Conservation (phyloP, 2,888 invertebrate genomes). For the Corbicula japonica region DNA sequence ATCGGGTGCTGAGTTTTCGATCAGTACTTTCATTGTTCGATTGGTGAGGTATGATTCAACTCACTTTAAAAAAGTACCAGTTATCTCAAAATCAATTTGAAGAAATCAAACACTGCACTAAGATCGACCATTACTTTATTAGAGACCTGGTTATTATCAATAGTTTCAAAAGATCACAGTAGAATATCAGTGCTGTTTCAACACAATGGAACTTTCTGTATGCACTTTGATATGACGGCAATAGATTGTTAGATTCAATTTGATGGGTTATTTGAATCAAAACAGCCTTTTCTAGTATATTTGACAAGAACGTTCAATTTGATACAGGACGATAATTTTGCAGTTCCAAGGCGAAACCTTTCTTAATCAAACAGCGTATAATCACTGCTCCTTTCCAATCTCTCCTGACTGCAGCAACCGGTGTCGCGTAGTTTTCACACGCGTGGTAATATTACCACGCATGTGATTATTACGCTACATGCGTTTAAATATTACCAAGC, state of each 20-base stretch:
- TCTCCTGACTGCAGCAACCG: conserved; percentile 20
- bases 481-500: too few species aligned
- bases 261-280: conserved; percentile 33
- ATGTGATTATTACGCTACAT: too few species aligned
- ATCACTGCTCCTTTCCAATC: conserved; percentile 46
- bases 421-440: too few species aligned
- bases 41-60: conserved; percentile 43
- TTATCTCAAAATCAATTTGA: conserved; percentile 29
- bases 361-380: conserved; percentile 35
- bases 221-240: too few species aligned
- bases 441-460: conserved; percentile 24
- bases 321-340: too few species aligned
- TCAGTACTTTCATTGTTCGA: conserved; percentile 27
- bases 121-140: conserved; percentile 39
- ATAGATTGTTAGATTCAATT: conserved; percentile 36
- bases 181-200: conserved; percentile 49
- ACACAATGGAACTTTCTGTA: too few species aligned
- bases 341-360: too few species aligned
- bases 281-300: conserved; percentile 40
- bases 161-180: conserved; percentile 31
- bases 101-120: conserved; percentile 35
- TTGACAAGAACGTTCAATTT: conserved; percentile 39
- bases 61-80: conserved; percentile 30
- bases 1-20: conserved; percentile 18
- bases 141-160: conserved; percentile 18